Base-by-base conservation (phyloP, 1,140 invertebrate species). In the Orchestia grillus region DNA sequence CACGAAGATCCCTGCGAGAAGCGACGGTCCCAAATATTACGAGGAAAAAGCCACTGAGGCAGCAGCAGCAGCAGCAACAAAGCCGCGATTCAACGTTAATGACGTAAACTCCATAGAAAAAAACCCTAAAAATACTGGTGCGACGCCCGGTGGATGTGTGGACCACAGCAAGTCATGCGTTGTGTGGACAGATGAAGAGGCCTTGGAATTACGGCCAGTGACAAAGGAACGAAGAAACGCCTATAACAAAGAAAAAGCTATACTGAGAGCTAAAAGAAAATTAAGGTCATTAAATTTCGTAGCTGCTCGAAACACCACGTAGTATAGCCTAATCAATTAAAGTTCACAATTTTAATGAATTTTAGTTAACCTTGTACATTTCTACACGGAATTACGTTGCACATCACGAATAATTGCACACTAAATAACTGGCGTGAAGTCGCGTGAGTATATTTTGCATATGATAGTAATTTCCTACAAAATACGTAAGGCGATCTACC, bases 251-350 rank as follows among this genome's bases (percentile, higher is more conserved):
- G 44, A 44, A n/a, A 45, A 47, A 47, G 45, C 92, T 94, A 19
- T 94, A 45, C 44, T 47, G 8, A 94, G 92, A 94, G 92, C 92
- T 47, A 94, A 47, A 45, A 44, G 44, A 94, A 94, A 94, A 45
- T n/a, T 94, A 45, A 94, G 92, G 36, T 94, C 92, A 94, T 44
- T 94, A 47, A 44, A 94, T 47, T 94, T 94, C 41, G 44, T 94
- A 94, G 41, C 92, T 6, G 43, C 92, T 44, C 1, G 47, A 47
- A 45, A 47, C 44, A 45, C 43, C 8, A 91, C 41, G 16, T 91
- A 91, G 42, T 91, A 91, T 44, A 43, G 16, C 42, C 28, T 15
- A 0, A 43, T 11, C 42, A 42, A 19, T 53, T 53, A 53, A n/a
- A n/a, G n/a, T n/a, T 53, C 19, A 53, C 6, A 53, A 4, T 91